These are phyloP conservation scores for Coranthus polyacanthus DNA, from an alignment of 2,797 vertebrate genomes.

Conservation along the genomic window DNA sequence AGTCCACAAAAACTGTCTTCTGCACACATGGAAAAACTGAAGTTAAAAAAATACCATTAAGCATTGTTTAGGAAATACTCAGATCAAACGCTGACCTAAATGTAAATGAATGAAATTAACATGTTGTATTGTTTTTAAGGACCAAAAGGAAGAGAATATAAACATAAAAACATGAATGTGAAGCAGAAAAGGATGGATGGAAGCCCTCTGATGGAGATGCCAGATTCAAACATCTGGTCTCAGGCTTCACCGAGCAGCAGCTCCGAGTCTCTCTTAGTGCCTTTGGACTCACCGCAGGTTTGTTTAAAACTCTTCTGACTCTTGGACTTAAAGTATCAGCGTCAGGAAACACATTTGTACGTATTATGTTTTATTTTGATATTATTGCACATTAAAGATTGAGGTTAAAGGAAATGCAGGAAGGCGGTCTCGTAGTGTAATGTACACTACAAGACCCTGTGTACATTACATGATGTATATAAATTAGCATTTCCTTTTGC, in stretches of 20 bases:
- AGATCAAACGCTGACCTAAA: neutral
- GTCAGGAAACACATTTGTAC: neutral
- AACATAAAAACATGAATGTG: conserved; percentile 3
- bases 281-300: conserved; percentile 62
- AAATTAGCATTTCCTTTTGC: neutral
- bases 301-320: neutral
- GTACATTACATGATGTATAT: no score
- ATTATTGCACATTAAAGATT: neutral
- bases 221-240: conserved; percentile 46
- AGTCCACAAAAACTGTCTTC: neutral
- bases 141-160: neutral
- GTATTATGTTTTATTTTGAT: neutral
- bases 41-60: neutral
- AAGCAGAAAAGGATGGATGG: conserved; percentile 44
- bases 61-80: neutral
- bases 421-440: no score
- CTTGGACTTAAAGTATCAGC: no score
- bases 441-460: no score
- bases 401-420: no score
- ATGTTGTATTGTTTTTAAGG: neutral
- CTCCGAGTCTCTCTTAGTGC: neutral
- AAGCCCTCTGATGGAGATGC: conserved; percentile 71
- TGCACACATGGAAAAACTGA: neutral
- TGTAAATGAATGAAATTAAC: neutral
- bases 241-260: conserved; percentile 46